phyloP scores from a whole-genome alignment of 2,888 invertebrate genomes.

The Brachyptera risi region DNA sequence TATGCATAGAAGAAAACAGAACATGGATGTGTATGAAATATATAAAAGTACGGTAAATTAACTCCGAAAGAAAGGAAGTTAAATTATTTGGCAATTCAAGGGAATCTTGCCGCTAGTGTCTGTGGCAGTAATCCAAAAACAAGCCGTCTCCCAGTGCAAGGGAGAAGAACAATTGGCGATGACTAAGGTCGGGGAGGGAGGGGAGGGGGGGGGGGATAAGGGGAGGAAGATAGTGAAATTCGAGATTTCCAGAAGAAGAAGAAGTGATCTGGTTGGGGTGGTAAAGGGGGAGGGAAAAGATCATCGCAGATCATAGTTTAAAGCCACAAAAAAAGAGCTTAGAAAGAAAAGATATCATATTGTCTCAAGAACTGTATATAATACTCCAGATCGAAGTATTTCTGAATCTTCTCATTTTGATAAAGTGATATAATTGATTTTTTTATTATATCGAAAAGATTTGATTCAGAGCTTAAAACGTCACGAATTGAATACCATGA shows the following conservation, averaged over 20 bases:
- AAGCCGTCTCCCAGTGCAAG: not conserved
- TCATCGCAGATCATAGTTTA: slow-evolving; percentile 17
- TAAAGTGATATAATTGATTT: no score
- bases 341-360: no score
- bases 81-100: slow-evolving; percentile 16
- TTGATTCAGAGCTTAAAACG: no score
- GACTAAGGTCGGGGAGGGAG: slow-evolving; percentile 27
- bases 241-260: slow-evolving; percentile 6
- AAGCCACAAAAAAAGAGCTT: slow-evolving; percentile 28
- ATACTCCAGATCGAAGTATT: no score
- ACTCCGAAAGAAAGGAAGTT: slow-evolving; percentile 2
- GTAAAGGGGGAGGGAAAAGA: slow-evolving; percentile 20
- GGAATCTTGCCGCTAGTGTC: slow-evolving; percentile 19
- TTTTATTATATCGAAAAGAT: no score
- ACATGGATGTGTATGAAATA: not conserved
- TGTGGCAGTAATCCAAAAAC: slow-evolving; percentile 26
- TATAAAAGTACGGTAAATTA: slow-evolving; percentile 1
- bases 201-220: slow-evolving; percentile 8
- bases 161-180: slow-evolving; percentile 32
- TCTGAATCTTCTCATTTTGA: no score
- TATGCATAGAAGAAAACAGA: no score
- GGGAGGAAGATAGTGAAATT: slow-evolving; percentile 14
- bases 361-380: no score
- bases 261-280: slow-evolving; percentile 10
- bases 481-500: no score